Base-by-base conservation (phyloP, 2,888 invertebrate genomes). In the Eristalis tenax region DNA sequence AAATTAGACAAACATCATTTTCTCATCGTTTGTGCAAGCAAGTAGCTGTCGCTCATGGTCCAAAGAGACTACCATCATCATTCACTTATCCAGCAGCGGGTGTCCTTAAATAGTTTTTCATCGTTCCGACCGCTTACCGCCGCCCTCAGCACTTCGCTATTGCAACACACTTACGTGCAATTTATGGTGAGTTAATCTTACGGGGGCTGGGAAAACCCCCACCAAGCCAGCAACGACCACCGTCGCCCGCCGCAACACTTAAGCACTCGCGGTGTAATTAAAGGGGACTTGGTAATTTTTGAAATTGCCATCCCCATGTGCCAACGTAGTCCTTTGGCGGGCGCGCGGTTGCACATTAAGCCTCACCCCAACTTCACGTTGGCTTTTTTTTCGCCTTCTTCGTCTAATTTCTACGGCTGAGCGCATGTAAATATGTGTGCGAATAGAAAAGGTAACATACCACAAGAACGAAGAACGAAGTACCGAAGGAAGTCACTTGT, bases 251-350 rank as follows among this genome's bases (percentile, higher is more conserved):
- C 35, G 61, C 70, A 75, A 66, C 74, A 76, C 78, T 87, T 83
- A 77, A 69, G 78, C 35, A 70, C 50, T 43, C 57, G 73, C 50
- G 57, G 70, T 68, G 78, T 73, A 87, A 87, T 87, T 87, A 83
- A 83, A 76, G 71, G 75, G 76, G 79, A 80, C 71, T 83, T 73
- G 61, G 87, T 83, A 87, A 83, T 87, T 83, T n/a, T 87, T 69
- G 43, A 82, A 87, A 87, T 76, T 83, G 68, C 73, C 79, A 38
- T 73, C 77, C 32, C 64, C 40, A 32, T 64, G 64, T 38, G 11
- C 13, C 57, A 38, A 8, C 38, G 22, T 57, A 18, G 23, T 40
- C 13, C n/a, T 56, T 32, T 50, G 50, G 50, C 50, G 50, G 50
- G 50, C 50, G 18, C 50, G 8, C 32, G 18, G 50, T 8, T 50